Evolutionary conservation across 2,113 vertebrate species (phyloP).

Genomic region (Gobius niger): DNA sequence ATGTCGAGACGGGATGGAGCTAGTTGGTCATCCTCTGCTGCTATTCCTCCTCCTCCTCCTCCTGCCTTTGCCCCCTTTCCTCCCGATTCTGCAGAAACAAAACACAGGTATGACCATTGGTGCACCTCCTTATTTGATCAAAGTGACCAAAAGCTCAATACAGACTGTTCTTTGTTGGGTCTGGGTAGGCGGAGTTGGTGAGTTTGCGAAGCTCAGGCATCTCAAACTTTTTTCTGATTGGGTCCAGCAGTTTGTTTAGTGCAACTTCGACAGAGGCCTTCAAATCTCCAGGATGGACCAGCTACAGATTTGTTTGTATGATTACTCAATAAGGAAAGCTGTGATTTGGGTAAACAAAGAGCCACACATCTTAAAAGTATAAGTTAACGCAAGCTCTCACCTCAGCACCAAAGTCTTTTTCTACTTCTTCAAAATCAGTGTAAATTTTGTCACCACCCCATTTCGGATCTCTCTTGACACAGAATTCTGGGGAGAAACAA

Average conservation of each 20-base stretch:
- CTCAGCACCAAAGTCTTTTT: slow-evolving; percentile 91
- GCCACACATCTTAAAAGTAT: background rate
- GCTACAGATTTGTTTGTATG: slow-evolving; percentile 58
- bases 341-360: background rate
- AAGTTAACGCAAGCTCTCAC: slow-evolving; percentile 60
- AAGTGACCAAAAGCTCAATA: slow-evolving; percentile 77
- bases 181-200: slow-evolving; percentile 84
- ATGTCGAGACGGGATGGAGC: slow-evolving; percentile 90
- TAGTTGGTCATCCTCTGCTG: slow-evolving; percentile 79
- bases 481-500: slow-evolving; percentile 80
- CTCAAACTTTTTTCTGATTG: slow-evolving; percentile 94
- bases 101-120: background rate
- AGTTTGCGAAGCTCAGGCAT: slow-evolving; percentile 87
- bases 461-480: slow-evolving; percentile 89
- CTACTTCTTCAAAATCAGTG: slow-evolving; percentile 81
- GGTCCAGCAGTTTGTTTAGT: slow-evolving; percentile 90
- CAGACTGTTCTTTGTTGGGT: slow-evolving; percentile 85
- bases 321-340: background rate
- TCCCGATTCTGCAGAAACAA: slow-evolving; percentile 74
- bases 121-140: background rate
- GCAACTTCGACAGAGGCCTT: slow-evolving; percentile 91
- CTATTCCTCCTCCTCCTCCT: slow-evolving; percentile 33
- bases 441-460: slow-evolving; percentile 95
- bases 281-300: slow-evolving; percentile 92
- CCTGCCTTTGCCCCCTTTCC: slow-evolving; percentile 79